phyloP scores from a whole-genome alignment of 2,113 vertebrate genomes.

The Saimiri boliviensis region DNA sequence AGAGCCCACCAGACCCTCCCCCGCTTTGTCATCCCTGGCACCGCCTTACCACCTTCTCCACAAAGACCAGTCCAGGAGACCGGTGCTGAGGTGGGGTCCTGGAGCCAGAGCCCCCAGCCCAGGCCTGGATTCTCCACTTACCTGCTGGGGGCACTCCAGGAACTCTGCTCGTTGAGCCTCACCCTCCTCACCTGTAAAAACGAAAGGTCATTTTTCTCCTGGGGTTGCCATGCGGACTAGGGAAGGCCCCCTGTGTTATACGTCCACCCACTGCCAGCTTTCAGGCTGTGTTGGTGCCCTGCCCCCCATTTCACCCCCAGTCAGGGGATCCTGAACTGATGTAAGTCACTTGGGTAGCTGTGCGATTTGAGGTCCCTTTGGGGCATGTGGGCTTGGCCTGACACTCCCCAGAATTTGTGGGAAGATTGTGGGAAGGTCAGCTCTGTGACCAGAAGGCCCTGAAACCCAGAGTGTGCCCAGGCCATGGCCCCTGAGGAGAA shows the following conservation, averaged over 20 bases:
- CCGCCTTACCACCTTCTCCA: background rate
- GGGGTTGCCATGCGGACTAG: background rate
- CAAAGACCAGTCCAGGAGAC: background rate
- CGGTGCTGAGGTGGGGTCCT: background rate
- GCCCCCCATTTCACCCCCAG: background rate
- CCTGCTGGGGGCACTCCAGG: conserved; percentile 17
- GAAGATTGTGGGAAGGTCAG: background rate
- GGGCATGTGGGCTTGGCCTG: background rate
- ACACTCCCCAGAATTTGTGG: background rate
- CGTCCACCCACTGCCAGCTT: background rate
- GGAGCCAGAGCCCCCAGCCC: background rate
- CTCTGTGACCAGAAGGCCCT: background rate
- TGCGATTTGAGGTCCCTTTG: conserved; percentile 17
- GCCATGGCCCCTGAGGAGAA: background rate
- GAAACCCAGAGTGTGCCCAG: background rate
- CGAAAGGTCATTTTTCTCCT: background rate
- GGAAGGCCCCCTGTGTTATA: background rate
- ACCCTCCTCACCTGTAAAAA: conserved; percentile 37
- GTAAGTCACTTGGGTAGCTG: background rate
- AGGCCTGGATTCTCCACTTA: conserved; percentile 42
- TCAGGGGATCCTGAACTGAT: background rate
- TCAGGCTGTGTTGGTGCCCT: background rate
- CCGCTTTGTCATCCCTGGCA: background rate
- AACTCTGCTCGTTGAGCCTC: conserved; percentile 13
- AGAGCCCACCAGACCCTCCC: background rate